phyloP scores from a whole-genome alignment of 2,113 vertebrate genomes.

The Pipa parva region DNA sequence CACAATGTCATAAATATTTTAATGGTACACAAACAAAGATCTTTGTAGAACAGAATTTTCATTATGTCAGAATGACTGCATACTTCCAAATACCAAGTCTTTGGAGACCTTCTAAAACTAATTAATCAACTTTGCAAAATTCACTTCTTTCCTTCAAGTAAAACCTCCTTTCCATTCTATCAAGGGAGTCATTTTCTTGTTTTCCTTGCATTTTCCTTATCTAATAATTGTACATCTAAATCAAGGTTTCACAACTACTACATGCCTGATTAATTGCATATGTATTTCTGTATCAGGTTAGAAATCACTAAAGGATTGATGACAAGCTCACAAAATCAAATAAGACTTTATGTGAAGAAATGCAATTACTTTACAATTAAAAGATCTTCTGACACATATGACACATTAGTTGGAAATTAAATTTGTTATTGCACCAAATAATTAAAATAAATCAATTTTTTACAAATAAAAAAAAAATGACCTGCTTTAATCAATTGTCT shows the following conservation, averaged over 20 bases:
- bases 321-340: constrained; percentile 53
- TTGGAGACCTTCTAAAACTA: constrained; percentile 60
- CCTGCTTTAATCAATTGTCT: constrained; percentile 27
- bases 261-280: constrained; percentile 62
- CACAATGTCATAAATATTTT: not conserved
- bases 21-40: not conserved
- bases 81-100: constrained; percentile 56
- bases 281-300: constrained; percentile 61
- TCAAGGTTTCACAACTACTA: constrained; percentile 55
- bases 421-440: constrained; percentile 53
- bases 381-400: constrained; percentile 58
- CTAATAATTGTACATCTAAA: constrained; percentile 60
- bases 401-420: constrained; percentile 59
- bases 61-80: constrained; percentile 51
- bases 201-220: constrained; percentile 54
- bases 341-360: constrained; percentile 49
- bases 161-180: constrained; percentile 46
- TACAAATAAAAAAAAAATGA: not conserved
- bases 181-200: constrained; percentile 60
- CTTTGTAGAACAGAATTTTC: not conserved
- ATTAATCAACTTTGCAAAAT: constrained; percentile 65
- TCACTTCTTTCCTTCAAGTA: constrained; percentile 53
- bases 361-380: constrained; percentile 62
- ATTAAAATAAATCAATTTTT: constrained; percentile 42
- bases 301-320: constrained; percentile 58